These are phyloP conservation scores for Himalopsyche japonica DNA, from an alignment of 2,888 invertebrate genomes.

Conservation along the genomic window DNA sequence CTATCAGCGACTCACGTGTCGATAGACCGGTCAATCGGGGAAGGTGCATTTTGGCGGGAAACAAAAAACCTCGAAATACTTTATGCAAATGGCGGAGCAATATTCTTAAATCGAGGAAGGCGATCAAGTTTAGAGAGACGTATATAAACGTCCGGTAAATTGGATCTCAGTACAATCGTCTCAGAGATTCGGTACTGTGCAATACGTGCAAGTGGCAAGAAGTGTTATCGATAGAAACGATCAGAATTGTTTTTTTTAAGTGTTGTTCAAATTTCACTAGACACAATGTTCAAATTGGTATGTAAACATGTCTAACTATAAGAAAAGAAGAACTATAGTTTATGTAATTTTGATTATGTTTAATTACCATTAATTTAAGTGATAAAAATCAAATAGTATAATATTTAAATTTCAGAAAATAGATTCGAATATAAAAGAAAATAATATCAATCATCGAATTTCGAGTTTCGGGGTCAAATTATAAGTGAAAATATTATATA, in stretches of 20 bases:
- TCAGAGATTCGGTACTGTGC: neutral
- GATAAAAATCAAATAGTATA: no score
- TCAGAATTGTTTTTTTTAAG: neutral
- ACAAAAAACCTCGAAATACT: conserved; percentile 7
- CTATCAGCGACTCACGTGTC: neutral
- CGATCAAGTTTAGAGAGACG: conserved; percentile 12
- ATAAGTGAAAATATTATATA: no score
- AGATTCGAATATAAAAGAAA: no score
- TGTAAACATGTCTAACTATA: neutral
- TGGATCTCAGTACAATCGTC: conserved; percentile 11
- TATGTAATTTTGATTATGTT: no score
- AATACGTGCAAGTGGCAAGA: neutral
- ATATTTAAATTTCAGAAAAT: no score
- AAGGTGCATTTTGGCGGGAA: neutral
- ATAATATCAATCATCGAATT: no score
- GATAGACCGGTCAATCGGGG: neutral
- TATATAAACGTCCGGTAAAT: conserved; percentile 8
- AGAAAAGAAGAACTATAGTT: neutral
- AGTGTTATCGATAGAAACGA: neutral
- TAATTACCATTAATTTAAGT: no score
- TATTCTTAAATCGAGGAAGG: conserved; percentile 10
- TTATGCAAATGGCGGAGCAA: conserved; percentile 18
- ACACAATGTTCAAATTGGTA: neutral
- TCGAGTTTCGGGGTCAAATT: no score
- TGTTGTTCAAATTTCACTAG: neutral